phyloP scores from a whole-genome alignment of 2,888 invertebrate genomes.

The Agrypnus murinus region DNA sequence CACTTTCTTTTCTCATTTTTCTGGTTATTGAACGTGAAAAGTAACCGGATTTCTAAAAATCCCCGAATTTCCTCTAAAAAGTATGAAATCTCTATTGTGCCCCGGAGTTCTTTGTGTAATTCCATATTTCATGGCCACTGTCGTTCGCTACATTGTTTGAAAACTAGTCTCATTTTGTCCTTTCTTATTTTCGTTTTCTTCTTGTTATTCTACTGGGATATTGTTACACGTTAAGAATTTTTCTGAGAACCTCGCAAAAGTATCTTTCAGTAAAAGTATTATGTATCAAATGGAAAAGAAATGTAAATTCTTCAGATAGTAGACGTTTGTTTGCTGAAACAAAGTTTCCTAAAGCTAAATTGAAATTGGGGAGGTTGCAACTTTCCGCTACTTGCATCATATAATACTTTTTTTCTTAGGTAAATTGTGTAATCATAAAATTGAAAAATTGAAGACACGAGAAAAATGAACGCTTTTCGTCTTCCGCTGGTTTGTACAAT shows the following conservation, averaged over 20 bases:
- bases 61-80: constrained; percentile 58
- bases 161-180: constrained; percentile 55
- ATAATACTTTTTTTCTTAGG: too few species aligned
- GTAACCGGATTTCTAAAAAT: constrained; percentile 63
- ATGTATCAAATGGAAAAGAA: constrained; percentile 39
- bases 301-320: constrained; percentile 34
- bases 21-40: constrained; percentile 63
- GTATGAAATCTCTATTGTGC: constrained; percentile 63
- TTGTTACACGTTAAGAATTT: constrained; percentile 19
- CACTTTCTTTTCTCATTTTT: constrained; percentile 60
- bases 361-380: constrained; percentile 27
- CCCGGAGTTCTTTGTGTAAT: constrained; percentile 60
- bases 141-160: constrained; percentile 53
- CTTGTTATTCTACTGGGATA: constrained; percentile 15
- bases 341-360: constrained; percentile 33
- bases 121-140: constrained; percentile 62
- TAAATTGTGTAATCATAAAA: too few species aligned
- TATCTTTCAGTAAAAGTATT: constrained; percentile 15
- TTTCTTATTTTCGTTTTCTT: constrained; percentile 20
- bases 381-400: not conserved
- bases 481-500: too few species aligned
- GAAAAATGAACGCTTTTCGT: too few species aligned
- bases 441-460: too few species aligned
- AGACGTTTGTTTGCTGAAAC: constrained; percentile 7
- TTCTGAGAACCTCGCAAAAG: constrained; percentile 4